phyloP scores from a whole-genome alignment of 2,797 vertebrate genomes.

The Typhlichthys eigenmanni region DNA sequence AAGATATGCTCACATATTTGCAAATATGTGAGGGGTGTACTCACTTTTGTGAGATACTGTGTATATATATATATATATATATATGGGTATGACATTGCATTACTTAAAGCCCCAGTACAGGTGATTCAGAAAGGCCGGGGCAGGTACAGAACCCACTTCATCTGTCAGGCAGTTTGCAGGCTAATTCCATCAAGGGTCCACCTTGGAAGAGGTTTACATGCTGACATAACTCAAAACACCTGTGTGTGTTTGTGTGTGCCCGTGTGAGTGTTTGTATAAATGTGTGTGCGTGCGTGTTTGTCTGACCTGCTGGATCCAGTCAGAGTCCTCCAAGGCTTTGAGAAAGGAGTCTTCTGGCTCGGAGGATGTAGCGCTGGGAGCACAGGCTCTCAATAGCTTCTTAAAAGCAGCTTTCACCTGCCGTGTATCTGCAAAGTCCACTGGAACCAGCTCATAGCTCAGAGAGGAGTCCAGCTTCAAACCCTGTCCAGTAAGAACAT shows the following conservation, averaged over 20 bases:
- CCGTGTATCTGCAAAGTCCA: conserved; percentile 92
- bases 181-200: no score
- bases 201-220: no score
- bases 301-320: conserved; percentile 95
- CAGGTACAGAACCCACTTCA: no score
- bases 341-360: conserved; percentile 91
- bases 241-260: background rate
- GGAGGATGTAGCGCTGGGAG: conserved; percentile 86
- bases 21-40: no score
- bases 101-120: no score
- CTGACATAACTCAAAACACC: no score
- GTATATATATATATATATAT: background rate
- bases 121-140: no score
- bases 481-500: conserved; percentile 72
- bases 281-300: background rate
- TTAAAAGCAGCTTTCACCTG: conserved; percentile 95
- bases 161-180: no score
- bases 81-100: no score
- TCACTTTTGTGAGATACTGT: no score
- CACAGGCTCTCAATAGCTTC: conserved; percentile 93
- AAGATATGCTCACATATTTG: no score
- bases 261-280: background rate
- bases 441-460: conserved; percentile 96
- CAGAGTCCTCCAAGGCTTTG: conserved; percentile 91
- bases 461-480: conserved; percentile 91